These are phyloP conservation scores for Oncorhynchus nerka DNA, from an alignment of 2,113 vertebrate species.

Conservation along the genomic window DNA sequence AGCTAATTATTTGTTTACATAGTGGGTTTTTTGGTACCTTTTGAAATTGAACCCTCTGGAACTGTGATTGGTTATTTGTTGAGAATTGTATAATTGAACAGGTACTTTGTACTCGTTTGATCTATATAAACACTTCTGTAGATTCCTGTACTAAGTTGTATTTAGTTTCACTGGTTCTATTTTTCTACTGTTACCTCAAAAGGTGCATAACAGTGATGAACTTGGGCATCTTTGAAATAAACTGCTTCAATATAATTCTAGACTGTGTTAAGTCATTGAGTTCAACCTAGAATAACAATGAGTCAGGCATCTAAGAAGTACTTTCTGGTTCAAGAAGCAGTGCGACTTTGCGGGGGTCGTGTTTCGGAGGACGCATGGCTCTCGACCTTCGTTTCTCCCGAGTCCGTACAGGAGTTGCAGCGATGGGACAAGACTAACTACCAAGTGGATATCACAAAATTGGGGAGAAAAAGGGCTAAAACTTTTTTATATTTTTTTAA, in stretches of 20 bases:
- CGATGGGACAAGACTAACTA: too few relatives aligned
- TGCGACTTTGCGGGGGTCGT: too few relatives aligned
- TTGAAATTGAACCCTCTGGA: conserved; percentile 57
- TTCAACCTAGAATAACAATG: background rate
- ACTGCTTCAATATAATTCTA: conserved; percentile 69
- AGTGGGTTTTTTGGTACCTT: conserved; percentile 68
- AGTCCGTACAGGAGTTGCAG: too few relatives aligned
- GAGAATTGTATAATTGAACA: conserved; percentile 43
- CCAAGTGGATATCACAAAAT: too few relatives aligned
- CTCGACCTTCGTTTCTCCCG: too few relatives aligned
- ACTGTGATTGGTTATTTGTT: conserved; percentile 64
- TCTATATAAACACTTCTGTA: conserved; percentile 70
- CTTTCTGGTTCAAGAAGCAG: too few relatives aligned
- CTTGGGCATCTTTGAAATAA: conserved; percentile 76
- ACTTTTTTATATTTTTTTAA: too few relatives aligned
- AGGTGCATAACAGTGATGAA: conserved; percentile 73
- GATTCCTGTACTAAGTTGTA: conserved; percentile 70
- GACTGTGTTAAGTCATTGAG: background rate
- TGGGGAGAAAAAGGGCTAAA: too few relatives aligned
- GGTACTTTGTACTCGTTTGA: conserved; percentile 38
- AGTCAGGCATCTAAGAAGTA: too few relatives aligned
- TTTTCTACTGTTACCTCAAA: conserved; percentile 79
- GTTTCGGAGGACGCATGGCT: too few relatives aligned
- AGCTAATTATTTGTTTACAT: conserved; percentile 69
- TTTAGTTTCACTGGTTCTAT: conserved; percentile 80